Conservation (phyloP, 2,888 invertebrate species). For the Xestia c-nigrum region DNA sequence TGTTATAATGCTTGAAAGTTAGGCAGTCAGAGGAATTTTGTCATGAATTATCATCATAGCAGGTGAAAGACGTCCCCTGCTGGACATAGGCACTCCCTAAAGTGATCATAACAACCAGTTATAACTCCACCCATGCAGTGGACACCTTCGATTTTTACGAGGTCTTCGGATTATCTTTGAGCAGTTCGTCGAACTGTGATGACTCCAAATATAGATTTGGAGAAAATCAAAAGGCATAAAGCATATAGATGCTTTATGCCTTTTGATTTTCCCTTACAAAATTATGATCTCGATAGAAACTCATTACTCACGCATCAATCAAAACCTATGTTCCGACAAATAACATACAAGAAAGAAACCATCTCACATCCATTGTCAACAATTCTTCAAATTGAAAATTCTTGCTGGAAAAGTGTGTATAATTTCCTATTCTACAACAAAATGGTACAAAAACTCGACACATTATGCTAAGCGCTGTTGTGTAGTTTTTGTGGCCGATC, state of each 20-base stretch:
- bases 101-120: not conserved
- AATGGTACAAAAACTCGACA: slow-evolving; percentile 28
- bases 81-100: not conserved
- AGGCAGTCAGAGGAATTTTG: not conserved
- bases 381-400: slow-evolving; percentile 26
- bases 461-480: slow-evolving; percentile 21
- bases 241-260: not conserved
- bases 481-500: slow-evolving; percentile 48
- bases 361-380: not conserved
- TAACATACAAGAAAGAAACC: not conserved
- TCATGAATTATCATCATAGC: not conserved
- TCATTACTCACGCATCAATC: not conserved
- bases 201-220: too few species aligned
- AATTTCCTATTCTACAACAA: slow-evolving; percentile 43
- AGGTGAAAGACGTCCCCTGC: not conserved
- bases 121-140: not conserved
- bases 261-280: not conserved
- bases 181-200: not conserved
- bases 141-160: not conserved
- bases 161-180: not conserved
- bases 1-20: not conserved
- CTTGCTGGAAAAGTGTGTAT: slow-evolving; percentile 44
- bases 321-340: not conserved
- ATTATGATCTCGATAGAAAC: not conserved
- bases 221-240: too few species aligned